Evolutionary conservation across 2,888 invertebrate genomes (phyloP).

Genomic region (Alitta virens): DNA sequence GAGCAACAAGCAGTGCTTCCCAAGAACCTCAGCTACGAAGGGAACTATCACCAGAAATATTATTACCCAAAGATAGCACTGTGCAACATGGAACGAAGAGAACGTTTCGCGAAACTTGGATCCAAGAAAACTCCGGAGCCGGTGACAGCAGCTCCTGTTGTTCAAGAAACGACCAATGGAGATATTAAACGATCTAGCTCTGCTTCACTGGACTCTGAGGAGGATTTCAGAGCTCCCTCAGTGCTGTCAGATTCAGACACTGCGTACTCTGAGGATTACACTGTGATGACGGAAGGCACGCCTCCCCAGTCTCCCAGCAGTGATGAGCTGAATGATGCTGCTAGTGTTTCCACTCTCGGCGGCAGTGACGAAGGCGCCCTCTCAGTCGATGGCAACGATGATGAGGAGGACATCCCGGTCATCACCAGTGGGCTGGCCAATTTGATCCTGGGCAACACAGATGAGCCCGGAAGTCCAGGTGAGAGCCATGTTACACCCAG

Average conservation of each 20-base stretch:
- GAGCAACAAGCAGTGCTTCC: not conserved
- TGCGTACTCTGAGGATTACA: constrained; percentile 16
- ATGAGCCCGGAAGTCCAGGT: not conserved
- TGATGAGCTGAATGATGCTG: not conserved
- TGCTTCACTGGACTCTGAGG: not conserved
- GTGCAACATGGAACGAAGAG: not conserved
- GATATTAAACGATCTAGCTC: not conserved
- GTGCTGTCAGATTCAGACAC: not conserved
- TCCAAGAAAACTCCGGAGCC: too few species aligned
- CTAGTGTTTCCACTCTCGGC: constrained; percentile 4
- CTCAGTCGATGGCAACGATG: not conserved
- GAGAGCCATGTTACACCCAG: too few species aligned
- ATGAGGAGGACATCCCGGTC: not conserved
- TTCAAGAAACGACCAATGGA: not conserved
- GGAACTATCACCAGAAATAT: not conserved
- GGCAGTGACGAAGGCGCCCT: not conserved
- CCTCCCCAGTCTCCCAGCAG: not conserved
- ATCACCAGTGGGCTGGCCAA: not conserved
- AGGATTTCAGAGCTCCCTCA: not conserved
- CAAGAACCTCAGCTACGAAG: constrained; percentile 1
- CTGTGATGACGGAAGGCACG: constrained; percentile 5
- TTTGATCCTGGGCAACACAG: not conserved
- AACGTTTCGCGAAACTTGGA: not conserved
- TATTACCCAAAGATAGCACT: not conserved
- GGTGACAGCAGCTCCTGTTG: too few species aligned